Conservation (phyloP, 2,888 invertebrate species). For the Disparrhopalites patrizii region DNA sequence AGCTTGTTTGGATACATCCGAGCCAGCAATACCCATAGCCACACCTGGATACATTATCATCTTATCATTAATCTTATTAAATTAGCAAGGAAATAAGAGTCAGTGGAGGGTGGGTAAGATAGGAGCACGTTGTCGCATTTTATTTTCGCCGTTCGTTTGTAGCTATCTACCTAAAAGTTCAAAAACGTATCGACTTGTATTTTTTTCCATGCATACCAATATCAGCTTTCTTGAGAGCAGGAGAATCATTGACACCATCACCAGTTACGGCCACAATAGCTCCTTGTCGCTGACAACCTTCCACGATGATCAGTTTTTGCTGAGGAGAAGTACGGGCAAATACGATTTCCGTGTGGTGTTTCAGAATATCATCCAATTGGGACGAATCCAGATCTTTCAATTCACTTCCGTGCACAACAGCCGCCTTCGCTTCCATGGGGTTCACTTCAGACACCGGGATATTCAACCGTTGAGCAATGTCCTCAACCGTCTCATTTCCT, state of each 20-base stretch:
- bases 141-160: no score
- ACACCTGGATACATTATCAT: constrained; percentile 54
- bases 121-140: neutral
- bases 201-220: constrained; percentile 54
- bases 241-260: constrained; percentile 70
- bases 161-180: no score
- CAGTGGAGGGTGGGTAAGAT: neutral
- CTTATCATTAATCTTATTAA: neutral
- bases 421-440: constrained; percentile 51
- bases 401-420: constrained; percentile 53
- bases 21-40: constrained; percentile 74
- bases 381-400: constrained; percentile 51
- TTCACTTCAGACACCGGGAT: constrained; percentile 53
- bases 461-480: constrained; percentile 55
- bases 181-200: neutral
- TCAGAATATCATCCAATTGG: constrained; percentile 50
- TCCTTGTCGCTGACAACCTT: constrained; percentile 74
- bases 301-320: constrained; percentile 62
- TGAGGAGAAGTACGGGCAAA: constrained; percentile 58
- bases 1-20: constrained; percentile 77
- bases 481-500: constrained; percentile 53
- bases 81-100: neutral
- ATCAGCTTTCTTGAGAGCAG: constrained; percentile 76
- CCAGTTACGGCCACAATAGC: constrained; percentile 70
- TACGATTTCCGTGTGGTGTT: constrained; percentile 55